A percentile compares a stretch with the other conserved stretches of the same genome.
Evolutionary conservation across 30 jellyfish, hydroid and myxozoan species (phyloP).

Genomic region (Aurelia sp.): DNA sequence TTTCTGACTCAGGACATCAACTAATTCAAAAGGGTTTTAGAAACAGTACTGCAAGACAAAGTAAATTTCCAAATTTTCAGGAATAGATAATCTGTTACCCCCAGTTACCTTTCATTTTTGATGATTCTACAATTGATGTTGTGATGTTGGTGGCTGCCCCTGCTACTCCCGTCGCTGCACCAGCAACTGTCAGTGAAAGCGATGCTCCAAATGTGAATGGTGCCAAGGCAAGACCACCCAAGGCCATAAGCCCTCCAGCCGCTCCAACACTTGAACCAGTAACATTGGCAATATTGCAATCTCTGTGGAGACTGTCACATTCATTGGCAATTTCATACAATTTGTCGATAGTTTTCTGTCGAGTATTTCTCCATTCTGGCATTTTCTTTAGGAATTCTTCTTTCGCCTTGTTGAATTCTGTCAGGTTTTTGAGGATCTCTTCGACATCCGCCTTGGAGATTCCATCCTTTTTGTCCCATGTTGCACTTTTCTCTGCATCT

Average conservation of each 20-base stretch:
- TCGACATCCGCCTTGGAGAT: slow-evolving; percentile 12
- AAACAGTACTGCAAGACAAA: no score
- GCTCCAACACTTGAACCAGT: slow-evolving; percentile 63
- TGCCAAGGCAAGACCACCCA: slow-evolving; percentile 33
- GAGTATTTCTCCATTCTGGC: slow-evolving; percentile 17
- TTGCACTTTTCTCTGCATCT: not conserved
- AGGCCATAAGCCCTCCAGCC: slow-evolving; percentile 42
- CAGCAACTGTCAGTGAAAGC: slow-evolving; percentile 27
- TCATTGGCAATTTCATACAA: slow-evolving; percentile 23
- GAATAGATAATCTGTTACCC: not conserved
- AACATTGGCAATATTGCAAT: slow-evolving; percentile 50
- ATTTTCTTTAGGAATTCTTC: slow-evolving; percentile 8
- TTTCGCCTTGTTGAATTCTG: not conserved
- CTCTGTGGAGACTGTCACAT: slow-evolving; percentile 33
- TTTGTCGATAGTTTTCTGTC: slow-evolving; percentile 15
- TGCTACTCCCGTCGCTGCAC: slow-evolving; percentile 48
- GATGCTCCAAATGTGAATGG: slow-evolving; percentile 50
- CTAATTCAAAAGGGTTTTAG: no score
- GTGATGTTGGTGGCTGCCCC: slow-evolving; percentile 50
- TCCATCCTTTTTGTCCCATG: slow-evolving; percentile 12
- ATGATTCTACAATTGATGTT: slow-evolving; percentile 39
- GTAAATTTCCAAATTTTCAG: no score
- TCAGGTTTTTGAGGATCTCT: slow-evolving; percentile 15
- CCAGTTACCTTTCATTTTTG: slow-evolving; percentile 21
- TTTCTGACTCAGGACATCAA: no score